Percentiles rank a stretch among this genome's conserved stretches.
phyloP scores from a whole-genome alignment of 2,888 invertebrate species.

The Ypsolopha scabrella region DNA sequence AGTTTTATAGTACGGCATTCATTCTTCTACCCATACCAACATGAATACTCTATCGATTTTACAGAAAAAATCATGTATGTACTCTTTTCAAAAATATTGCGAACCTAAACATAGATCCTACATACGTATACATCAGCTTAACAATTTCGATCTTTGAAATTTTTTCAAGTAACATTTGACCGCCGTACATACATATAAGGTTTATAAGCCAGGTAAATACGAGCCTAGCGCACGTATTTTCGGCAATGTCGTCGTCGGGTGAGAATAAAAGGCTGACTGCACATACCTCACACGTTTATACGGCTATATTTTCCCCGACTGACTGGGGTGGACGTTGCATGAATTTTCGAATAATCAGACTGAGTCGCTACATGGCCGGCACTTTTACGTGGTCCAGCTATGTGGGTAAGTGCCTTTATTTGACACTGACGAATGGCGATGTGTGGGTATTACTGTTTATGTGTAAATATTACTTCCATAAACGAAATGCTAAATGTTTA shows the following conservation, averaged over 20 bases:
- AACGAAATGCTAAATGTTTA: too few species aligned
- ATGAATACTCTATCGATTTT: too few species aligned
- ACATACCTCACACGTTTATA: constrained; percentile 21
- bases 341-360: constrained; percentile 53
- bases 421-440: neutral
- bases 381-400: constrained; percentile 10
- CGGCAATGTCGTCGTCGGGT: too few species aligned
- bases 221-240: too few species aligned
- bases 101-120: too few species aligned
- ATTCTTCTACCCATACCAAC: too few species aligned
- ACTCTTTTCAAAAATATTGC: too few species aligned
- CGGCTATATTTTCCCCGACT: constrained; percentile 34
- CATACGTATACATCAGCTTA: too few species aligned
- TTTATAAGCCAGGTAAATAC: neutral
- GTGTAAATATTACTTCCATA: neutral
- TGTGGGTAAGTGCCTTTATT: neutral
- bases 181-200: neutral
- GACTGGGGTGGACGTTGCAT: constrained; percentile 34
- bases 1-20: too few species aligned
- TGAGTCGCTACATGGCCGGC: neutral
- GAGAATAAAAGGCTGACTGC: neutral
- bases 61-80: too few species aligned
- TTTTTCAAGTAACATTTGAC: too few species aligned
- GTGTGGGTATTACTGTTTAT: neutral
- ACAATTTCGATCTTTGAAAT: too few species aligned